Conservation (phyloP, 1,140 invertebrate species). For the Lucilia sericata region DNA sequence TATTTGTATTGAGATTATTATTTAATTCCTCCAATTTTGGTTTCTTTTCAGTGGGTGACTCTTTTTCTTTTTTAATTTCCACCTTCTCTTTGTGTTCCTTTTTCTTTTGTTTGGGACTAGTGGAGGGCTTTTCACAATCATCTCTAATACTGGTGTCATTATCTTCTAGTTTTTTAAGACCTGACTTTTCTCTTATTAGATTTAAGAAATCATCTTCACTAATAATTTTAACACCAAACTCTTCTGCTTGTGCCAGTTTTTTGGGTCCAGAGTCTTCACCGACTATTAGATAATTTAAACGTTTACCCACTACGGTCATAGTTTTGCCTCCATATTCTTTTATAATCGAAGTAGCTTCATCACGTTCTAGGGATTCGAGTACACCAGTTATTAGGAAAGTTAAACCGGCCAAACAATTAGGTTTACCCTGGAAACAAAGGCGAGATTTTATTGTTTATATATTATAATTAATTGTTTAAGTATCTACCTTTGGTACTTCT, state of each 20-base stretch:
- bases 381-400: constrained; percentile 90
- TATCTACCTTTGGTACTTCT: constrained; percentile 80
- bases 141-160: background rate
- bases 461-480: constrained; percentile 34
- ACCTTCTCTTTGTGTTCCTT: constrained; percentile 26
- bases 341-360: constrained; percentile 81
- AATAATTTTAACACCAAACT: constrained; percentile 77
- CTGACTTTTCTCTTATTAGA: constrained; percentile 77
- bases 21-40: constrained; percentile 33
- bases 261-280: constrained; percentile 87
- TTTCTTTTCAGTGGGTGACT: constrained; percentile 33
- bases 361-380: constrained; percentile 87
- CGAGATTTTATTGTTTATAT: constrained; percentile 7
- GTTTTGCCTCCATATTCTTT: constrained; percentile 85
- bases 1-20: constrained; percentile 47
- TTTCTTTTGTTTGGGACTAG: constrained; percentile 21
- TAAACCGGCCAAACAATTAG: constrained; percentile 80
- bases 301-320: constrained; percentile 80
- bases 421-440: constrained; percentile 70
- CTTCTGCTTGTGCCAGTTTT: constrained; percentile 84
- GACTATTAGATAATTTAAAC: constrained; percentile 83
- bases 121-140: background rate
- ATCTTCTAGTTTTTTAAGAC: constrained; percentile 43
- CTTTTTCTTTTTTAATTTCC: constrained; percentile 32
- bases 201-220: constrained; percentile 88